Evolutionary conservation across 2,888 invertebrate genomes (phyloP).

Genomic region (Hesperia comma): DNA sequence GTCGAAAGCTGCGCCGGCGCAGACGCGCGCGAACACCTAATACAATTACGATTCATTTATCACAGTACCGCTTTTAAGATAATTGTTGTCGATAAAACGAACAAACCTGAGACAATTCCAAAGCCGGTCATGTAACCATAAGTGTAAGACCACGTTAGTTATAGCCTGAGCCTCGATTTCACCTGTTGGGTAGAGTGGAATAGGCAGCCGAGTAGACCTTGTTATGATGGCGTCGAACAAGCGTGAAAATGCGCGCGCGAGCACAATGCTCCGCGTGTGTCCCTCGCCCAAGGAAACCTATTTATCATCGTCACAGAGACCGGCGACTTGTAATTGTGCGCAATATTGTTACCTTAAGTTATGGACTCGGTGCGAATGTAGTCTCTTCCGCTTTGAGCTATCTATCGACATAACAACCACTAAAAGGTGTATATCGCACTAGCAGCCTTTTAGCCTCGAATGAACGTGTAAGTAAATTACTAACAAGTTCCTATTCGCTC

Average conservation of each 20-base stretch:
- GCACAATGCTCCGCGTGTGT: constrained; percentile 61
- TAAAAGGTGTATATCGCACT: constrained; percentile 22
- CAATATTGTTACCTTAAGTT: constrained; percentile 79
- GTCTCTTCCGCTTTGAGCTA: constrained; percentile 63
- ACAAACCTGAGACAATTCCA: constrained; percentile 42
- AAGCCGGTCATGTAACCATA: constrained; percentile 25
- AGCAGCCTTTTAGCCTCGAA: constrained; percentile 24
- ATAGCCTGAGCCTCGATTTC: constrained; percentile 18
- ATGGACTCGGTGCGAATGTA: constrained; percentile 64
- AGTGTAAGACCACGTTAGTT: constrained; percentile 11
- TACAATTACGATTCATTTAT: constrained; percentile 55
- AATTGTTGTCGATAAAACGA: constrained; percentile 52
- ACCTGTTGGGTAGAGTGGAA: constrained; percentile 12
- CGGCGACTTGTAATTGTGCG: constrained; percentile 77
- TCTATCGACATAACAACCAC: constrained; percentile 21
- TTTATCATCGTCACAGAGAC: constrained; percentile 80
- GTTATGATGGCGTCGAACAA: constrained; percentile 41
- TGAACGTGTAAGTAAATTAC: constrained; percentile 34
- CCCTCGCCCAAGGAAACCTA: constrained; percentile 70
- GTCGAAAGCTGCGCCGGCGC: constrained; percentile 40
- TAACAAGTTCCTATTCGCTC: constrained; percentile 28
- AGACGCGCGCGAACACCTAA: constrained; percentile 43
- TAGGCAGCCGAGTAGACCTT: constrained; percentile 24
- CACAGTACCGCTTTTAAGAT: constrained; percentile 53
- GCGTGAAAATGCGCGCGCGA: constrained; percentile 48